These are phyloP conservation scores for Rhyzopertha dominica DNA, from an alignment of 1,140 invertebrate genomes.

Conservation along the genomic window DNA sequence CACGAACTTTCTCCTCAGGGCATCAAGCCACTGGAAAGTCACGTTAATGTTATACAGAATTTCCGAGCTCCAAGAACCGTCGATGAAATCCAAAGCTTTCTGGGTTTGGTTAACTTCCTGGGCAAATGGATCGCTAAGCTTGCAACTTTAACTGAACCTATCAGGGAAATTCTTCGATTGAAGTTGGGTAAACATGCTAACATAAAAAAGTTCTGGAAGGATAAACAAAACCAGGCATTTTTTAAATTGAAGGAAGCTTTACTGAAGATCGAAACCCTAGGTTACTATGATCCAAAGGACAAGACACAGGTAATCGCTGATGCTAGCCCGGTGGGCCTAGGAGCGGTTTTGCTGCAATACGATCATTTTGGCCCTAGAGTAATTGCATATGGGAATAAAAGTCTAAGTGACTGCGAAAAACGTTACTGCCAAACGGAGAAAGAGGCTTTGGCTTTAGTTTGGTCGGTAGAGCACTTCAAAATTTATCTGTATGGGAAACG, in stretches of 20 bases:
- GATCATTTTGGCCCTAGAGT: constrained; percentile 1
- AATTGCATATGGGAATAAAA: constrained; percentile 25
- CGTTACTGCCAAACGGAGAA: constrained; percentile 39
- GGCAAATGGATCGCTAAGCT: constrained; percentile 39
- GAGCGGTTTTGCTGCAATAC: constrained; percentile 31
- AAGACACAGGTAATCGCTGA: constrained; percentile 43
- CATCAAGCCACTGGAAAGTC: constrained; percentile 3
- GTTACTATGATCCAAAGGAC: constrained; percentile 36
- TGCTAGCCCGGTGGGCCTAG: constrained; percentile 45
- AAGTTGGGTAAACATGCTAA: constrained; percentile 11
- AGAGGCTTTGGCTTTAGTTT: constrained; percentile 30
- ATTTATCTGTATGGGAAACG: constrained; percentile 31
- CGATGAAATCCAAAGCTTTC: constrained; percentile 36
- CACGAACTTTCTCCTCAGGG: constrained; percentile 6
- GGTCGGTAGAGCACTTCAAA: no score
- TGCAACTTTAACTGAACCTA: constrained; percentile 31
- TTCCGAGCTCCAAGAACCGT: constrained; percentile 22
- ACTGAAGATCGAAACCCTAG: constrained; percentile 45
- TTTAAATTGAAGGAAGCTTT: constrained; percentile 7
- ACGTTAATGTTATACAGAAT: constrained; percentile 18
- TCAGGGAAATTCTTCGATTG: constrained; percentile 25
- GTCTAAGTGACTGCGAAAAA: constrained; percentile 28
- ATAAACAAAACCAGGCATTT: constrained; percentile 1
- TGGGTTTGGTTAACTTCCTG: constrained; percentile 11
- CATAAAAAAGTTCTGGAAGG: background rate